Evolutionary conservation across 2,888 invertebrate genomes (phyloP).

Genomic region (Tiliacea aurago): DNA sequence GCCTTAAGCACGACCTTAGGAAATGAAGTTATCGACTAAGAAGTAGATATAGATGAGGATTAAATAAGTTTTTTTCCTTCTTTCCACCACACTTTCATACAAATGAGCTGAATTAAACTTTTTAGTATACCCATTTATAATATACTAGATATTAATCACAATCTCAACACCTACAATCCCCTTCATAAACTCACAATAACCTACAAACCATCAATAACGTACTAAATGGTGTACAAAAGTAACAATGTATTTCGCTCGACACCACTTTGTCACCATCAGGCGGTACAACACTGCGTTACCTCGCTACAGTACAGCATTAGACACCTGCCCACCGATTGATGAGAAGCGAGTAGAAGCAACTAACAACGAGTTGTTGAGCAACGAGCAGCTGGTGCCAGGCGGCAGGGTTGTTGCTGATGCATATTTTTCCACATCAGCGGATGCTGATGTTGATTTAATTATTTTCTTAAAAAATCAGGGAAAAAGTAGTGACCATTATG

Average conservation of each 20-base stretch:
- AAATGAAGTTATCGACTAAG: too few species aligned
- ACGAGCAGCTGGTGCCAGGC: not conserved
- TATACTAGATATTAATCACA: not conserved
- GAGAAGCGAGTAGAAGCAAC: not conserved
- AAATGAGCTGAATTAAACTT: not conserved
- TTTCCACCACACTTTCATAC: not conserved
- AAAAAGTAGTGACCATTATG: too few species aligned
- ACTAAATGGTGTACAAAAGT: constrained; percentile 16
- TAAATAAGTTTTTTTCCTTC: not conserved
- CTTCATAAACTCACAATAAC: constrained; percentile 14
- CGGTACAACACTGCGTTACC: not conserved
- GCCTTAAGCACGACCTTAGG: too few species aligned
- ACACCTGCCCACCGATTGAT: not conserved
- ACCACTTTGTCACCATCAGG: constrained; percentile 29
- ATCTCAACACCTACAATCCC: not conserved
- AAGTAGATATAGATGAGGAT: not conserved
- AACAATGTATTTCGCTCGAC: constrained; percentile 23
- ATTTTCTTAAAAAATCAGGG: too few species aligned
- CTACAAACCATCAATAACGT: constrained; percentile 11
- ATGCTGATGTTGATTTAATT: too few species aligned
- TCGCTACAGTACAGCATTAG: not conserved
- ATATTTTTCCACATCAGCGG: too few species aligned
- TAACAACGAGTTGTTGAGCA: too few species aligned
- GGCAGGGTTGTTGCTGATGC: too few species aligned
- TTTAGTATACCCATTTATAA: too few species aligned